Evolutionary conservation across 2,888 invertebrate species (phyloP).

Genomic region (Agrilus mali): DNA sequence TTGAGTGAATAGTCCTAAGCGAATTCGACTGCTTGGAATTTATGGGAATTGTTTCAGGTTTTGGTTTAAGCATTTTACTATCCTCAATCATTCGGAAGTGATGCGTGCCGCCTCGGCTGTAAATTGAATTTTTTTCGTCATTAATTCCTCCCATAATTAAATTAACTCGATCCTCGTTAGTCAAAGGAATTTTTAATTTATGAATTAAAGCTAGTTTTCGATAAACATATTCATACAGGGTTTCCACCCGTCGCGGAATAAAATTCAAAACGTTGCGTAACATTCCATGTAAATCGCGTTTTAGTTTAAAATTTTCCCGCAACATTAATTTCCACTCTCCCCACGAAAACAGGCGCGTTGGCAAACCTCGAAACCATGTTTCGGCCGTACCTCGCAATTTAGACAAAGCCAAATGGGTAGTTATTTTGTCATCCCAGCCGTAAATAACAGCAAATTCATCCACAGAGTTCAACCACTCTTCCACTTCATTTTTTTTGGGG

Average conservation of each 20-base stretch:
- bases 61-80: too few relatives aligned
- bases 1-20: too few relatives aligned
- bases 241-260: background rate
- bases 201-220: conserved; percentile 8
- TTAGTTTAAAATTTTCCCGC: conserved; percentile 2
- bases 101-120: too few relatives aligned
- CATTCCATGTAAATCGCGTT: conserved; percentile 5
- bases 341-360: conserved; percentile 6
- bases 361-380: conserved; percentile 7
- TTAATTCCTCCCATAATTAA: background rate
- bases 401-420: conserved; percentile 5
- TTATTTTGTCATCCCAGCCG: conserved; percentile 7
- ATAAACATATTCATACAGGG: conserved; percentile 6
- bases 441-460: conserved; percentile 9
- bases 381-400: conserved; percentile 8
- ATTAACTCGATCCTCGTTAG: conserved; percentile 2
- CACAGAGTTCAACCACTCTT: conserved; percentile 5
- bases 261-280: conserved; percentile 4
- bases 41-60: too few relatives aligned
- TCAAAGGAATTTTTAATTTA: too few relatives aligned
- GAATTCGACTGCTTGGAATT: too few relatives aligned
- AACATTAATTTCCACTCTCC: conserved; percentile 7
- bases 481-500: conserved; percentile 4
- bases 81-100: too few relatives aligned
- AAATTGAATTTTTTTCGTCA: too few relatives aligned